Percentiles rank a stretch among this genome's conserved stretches.
These are phyloP conservation scores for Enchytraeus crypticus DNA, from an alignment of 2,888 invertebrate species.

Conservation along the genomic window DNA sequence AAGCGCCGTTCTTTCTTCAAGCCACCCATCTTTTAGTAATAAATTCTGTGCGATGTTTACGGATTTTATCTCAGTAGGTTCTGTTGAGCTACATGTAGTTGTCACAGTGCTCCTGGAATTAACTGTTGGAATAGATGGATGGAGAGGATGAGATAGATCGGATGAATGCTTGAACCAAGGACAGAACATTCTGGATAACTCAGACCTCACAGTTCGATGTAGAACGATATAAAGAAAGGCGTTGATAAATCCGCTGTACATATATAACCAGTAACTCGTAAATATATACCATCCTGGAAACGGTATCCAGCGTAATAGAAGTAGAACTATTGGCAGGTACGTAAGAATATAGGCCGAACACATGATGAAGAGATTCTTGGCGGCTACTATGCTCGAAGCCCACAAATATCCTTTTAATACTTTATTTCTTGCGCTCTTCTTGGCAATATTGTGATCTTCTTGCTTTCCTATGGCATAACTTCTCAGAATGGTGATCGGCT, in stretches of 20 bases:
- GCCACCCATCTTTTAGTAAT: too few relatives aligned
- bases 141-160: background rate
- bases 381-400: background rate
- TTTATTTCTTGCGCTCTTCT: too few relatives aligned
- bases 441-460: too few relatives aligned
- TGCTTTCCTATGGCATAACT: background rate
- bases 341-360: background rate
- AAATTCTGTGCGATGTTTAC: too few relatives aligned
- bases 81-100: too few relatives aligned
- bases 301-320: background rate
- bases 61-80: too few relatives aligned
- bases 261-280: background rate
- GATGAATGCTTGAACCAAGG: background rate
- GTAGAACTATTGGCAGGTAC: background rate
- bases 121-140: too few relatives aligned
- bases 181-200: background rate
- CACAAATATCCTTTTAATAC: background rate
- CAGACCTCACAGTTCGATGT: background rate
- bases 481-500: background rate
- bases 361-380: slow-evolving; percentile 6
- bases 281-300: background rate
- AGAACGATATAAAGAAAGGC: background rate
- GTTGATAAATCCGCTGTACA: background rate
- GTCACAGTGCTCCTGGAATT: too few relatives aligned
- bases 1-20: too few relatives aligned